Evolutionary conservation across 2,888 invertebrate genomes (phyloP).

Genomic region (Eilema sororculum): DNA sequence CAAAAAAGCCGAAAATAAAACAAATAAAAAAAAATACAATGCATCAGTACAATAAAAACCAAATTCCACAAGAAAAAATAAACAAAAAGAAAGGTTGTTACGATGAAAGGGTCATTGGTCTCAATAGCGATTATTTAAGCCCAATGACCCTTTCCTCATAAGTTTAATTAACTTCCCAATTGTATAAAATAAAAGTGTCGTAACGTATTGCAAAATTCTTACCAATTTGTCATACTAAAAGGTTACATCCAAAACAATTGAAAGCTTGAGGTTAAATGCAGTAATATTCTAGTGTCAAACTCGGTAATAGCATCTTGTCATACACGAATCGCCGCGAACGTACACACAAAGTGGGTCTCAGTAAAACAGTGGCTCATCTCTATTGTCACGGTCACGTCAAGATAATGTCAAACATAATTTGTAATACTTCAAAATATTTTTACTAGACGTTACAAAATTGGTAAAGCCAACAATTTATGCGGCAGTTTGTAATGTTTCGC

Average conservation of each 20-base stretch:
- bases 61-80: neutral
- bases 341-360: conserved; percentile 34
- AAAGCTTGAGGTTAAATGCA: conserved; percentile 13
- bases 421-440: conserved; percentile 53
- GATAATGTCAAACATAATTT: conserved; percentile 53
- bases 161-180: conserved; percentile 9
- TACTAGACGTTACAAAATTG: conserved; percentile 47
- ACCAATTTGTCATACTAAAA: conserved; percentile 22
- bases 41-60: too few species aligned
- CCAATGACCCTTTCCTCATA: neutral
- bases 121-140: neutral
- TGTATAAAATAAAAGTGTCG: conserved; percentile 8
- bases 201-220: conserved; percentile 13
- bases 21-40: too few species aligned
- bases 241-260: conserved; percentile 20
- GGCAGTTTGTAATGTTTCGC: conserved; percentile 48
- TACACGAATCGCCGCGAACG: conserved; percentile 25
- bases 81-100: neutral
- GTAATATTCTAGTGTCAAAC: conserved; percentile 12
- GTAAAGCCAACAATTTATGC: conserved; percentile 48
- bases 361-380: conserved; percentile 38
- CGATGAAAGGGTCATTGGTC: too few species aligned
- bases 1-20: too few species aligned
- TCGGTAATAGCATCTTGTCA: conserved; percentile 8
- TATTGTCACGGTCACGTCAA: conserved; percentile 53